phyloP scores from a whole-genome alignment of 2,888 invertebrate species.

The Tetropium fuscum region DNA sequence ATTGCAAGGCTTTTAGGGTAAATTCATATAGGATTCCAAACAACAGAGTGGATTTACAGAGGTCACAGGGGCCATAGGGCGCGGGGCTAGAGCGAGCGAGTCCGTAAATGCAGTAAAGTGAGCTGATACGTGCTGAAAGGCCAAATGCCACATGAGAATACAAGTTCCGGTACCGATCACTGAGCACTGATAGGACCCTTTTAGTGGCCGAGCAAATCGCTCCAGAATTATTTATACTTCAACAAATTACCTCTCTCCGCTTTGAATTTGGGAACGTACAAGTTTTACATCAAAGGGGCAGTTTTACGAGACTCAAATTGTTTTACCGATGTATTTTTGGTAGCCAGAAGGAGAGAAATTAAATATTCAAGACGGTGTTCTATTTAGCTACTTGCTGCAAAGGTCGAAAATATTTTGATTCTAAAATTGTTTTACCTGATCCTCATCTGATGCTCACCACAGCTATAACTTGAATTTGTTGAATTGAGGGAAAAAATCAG shows the following conservation, averaged over 20 bases:
- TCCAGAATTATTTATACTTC: conserved; percentile 63
- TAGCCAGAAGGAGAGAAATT: not conserved
- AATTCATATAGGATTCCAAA: conserved; percentile 52
- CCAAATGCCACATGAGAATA: conserved; percentile 62
- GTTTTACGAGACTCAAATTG: conserved; percentile 16
- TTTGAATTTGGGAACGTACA: conserved; percentile 27
- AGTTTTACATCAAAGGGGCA: conserved; percentile 36
- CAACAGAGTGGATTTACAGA: conserved; percentile 49
- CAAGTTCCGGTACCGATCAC: conserved; percentile 53
- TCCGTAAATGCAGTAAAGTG: conserved; percentile 58
- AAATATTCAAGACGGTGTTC: conserved; percentile 12
- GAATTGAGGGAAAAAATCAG: too few species aligned
- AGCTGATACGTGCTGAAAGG: conserved; percentile 57
- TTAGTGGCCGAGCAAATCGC: conserved; percentile 65
- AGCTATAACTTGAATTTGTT: too few species aligned
- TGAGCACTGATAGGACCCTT: conserved; percentile 60
- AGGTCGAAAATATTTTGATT: too few species aligned
- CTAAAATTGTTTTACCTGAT: too few species aligned
- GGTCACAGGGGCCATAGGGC: too few species aligned
- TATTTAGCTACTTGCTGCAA: too few species aligned
- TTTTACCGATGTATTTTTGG: conserved; percentile 12
- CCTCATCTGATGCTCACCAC: too few species aligned
- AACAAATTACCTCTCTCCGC: conserved; percentile 34
- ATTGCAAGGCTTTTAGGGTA: conserved; percentile 55
- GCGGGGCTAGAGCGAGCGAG: conserved; percentile 40